Conservation (phyloP, 1,140 invertebrate species). For the Philotrypesis tridentata region DNA sequence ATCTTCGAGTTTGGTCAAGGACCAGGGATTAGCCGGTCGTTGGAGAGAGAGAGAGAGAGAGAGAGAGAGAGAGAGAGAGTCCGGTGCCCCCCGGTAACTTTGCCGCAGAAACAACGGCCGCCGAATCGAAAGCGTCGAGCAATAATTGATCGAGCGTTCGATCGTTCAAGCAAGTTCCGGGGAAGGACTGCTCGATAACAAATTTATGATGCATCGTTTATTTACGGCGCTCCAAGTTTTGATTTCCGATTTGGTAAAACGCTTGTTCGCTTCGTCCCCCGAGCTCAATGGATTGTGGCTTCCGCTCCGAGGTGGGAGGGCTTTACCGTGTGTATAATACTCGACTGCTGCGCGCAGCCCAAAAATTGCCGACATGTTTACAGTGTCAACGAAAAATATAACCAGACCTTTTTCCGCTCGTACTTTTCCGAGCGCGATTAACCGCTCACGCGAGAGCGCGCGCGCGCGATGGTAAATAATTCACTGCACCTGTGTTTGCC, state of each 20-base stretch:
- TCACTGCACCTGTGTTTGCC: too few species aligned
- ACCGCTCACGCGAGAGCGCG: not conserved
- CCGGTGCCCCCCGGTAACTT: not conserved
- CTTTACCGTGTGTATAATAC: not conserved
- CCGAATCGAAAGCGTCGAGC: not conserved
- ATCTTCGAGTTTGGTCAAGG: not conserved
- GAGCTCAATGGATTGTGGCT: conserved; percentile 26
- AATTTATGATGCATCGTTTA: conserved; percentile 34
- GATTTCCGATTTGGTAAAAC: conserved; percentile 15
- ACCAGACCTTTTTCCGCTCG: too few species aligned
- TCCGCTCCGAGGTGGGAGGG: not conserved
- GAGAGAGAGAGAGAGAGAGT: too few species aligned
- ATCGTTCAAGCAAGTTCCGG: conserved; percentile 23
- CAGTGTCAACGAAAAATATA: not conserved
- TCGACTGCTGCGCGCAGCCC: too few species aligned
- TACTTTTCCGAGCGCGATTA: not conserved
- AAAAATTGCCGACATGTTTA: conserved; percentile 16
- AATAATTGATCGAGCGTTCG: conserved; percentile 39
- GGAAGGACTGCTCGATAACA: not conserved
- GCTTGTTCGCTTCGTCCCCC: not conserved
- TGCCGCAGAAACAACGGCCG: not conserved
- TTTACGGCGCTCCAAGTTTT: conserved; percentile 16
- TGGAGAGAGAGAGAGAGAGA: too few species aligned
- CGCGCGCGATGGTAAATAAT: not conserved
- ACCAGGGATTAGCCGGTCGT: not conserved